Conservation (phyloP, 2,113 vertebrate genomes). For the Cyrtonyx montezumae region DNA sequence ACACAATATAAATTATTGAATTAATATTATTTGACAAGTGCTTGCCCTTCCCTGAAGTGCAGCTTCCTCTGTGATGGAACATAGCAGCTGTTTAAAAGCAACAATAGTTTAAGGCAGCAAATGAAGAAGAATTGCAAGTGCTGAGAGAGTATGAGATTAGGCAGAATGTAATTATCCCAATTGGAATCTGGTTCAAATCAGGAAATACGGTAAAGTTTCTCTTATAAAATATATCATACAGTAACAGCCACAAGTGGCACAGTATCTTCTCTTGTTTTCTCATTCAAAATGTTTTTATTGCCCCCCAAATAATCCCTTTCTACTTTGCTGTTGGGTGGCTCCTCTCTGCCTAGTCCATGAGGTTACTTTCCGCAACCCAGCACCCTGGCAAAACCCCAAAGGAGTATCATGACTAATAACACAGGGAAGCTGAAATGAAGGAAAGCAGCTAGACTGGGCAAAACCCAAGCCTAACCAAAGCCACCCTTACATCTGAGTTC, state of each 20-base stretch:
- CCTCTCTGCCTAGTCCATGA: background rate
- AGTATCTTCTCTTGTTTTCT: background rate
- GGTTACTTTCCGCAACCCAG: background rate
- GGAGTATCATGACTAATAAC: rapidly evolving
- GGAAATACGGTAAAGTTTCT: slow-evolving; percentile 10
- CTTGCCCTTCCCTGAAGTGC: slow-evolving; percentile 63
- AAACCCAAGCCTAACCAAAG: too few relatives aligned
- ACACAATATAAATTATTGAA: slow-evolving; percentile 62
- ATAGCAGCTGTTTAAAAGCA: slow-evolving; percentile 69
- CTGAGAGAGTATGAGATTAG: slow-evolving; percentile 38
- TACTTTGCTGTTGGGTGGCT: too few relatives aligned
- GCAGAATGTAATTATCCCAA: slow-evolving; percentile 41
- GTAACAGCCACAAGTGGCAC: background rate
- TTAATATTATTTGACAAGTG: slow-evolving; percentile 70
- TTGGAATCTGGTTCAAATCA: slow-evolving; percentile 28
- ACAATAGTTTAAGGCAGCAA: slow-evolving; percentile 50
- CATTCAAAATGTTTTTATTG: background rate
- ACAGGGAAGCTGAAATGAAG: rapidly evolving
- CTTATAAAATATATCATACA: background rate
- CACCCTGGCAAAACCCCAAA: too few relatives aligned
- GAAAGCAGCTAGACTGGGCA: background rate
- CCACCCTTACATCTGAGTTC: background rate
- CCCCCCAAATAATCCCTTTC: background rate
- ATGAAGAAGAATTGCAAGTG: slow-evolving; percentile 61
- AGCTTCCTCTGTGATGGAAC: slow-evolving; percentile 47